Evolutionary conservation across 2,113 vertebrate species (phyloP).

Genomic region (Pachyramphus minor): DNA sequence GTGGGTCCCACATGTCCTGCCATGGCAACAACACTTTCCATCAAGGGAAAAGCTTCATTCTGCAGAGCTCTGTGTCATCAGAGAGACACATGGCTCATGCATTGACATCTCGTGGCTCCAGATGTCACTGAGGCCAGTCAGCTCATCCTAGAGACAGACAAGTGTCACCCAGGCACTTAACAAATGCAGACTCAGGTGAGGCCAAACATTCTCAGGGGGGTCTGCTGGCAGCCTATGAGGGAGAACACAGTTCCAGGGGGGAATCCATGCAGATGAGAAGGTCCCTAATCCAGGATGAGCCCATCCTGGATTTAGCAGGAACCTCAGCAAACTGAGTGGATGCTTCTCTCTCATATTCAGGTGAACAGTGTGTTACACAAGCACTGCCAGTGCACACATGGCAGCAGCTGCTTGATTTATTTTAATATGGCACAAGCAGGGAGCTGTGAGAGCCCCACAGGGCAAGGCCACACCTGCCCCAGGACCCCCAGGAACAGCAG

Average conservation of each 20-base stretch:
- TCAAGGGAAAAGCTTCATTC: neutral
- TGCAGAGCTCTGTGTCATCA: neutral
- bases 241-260: accelerated
- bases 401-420: neutral
- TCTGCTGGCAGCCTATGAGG: neutral
- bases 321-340: neutral
- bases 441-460: neutral
- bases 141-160: neutral
- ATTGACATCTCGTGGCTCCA: neutral
- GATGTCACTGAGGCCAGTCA: neutral
- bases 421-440: accelerated
- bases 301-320: neutral
- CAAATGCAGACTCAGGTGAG: neutral
- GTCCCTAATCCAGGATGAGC: accelerated
- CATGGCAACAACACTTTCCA: accelerated
- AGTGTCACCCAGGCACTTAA: neutral
- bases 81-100: neutral
- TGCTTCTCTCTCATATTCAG: accelerated
- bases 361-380: neutral
- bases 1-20: neutral
- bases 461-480: neutral
- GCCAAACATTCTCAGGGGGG: neutral
- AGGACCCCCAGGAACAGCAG: accelerated
- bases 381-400: neutral
- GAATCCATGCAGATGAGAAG: neutral